Evolutionary conservation across 2,797 vertebrate genomes (phyloP).

Genomic region (Eutrigla gurnardus): DNA sequence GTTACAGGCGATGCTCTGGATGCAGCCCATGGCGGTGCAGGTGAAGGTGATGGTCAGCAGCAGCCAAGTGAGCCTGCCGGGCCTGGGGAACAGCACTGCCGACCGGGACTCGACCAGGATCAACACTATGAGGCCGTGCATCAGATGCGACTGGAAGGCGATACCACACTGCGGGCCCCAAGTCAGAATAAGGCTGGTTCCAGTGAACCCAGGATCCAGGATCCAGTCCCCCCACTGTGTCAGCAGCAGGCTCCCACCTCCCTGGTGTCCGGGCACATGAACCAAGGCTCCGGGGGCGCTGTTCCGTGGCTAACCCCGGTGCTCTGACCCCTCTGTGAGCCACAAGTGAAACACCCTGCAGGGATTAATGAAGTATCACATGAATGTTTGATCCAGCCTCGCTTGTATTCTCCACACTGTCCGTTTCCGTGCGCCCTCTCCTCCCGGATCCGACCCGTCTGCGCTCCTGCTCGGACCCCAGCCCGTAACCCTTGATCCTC

Average conservation of each 20-base stretch:
- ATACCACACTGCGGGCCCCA: slow-evolving; percentile 53
- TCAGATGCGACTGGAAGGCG: slow-evolving; percentile 65
- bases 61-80: slow-evolving; percentile 70
- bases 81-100: slow-evolving; percentile 57
- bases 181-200: slow-evolving; percentile 38
- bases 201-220: slow-evolving; percentile 22
- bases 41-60: slow-evolving; percentile 68
- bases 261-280: slow-evolving; percentile 10
- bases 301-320: slow-evolving; percentile 33
- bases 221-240: neutral
- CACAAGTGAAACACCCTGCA: slow-evolving; percentile 23
- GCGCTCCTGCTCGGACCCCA: slow-evolving; percentile 47
- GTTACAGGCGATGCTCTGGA: slow-evolving; percentile 97
- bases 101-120: slow-evolving; percentile 67
- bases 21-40: slow-evolving; percentile 91
- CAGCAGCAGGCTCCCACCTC: neutral
- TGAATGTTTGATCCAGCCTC: slow-evolving; percentile 14
- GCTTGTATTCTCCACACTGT: slow-evolving; percentile 21
- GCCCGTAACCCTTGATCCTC: slow-evolving; percentile 77
- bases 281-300: slow-evolving; percentile 16
- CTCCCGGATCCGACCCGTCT: slow-evolving; percentile 42
- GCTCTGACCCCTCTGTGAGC: slow-evolving; percentile 38
- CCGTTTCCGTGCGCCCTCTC: slow-evolving; percentile 38
- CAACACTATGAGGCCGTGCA: slow-evolving; percentile 68
- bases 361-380: slow-evolving; percentile 32